A percentile compares a stretch with the other conserved stretches of the same genome.
Evolutionary conservation across 1,140 invertebrate genomes (phyloP).

Genomic region (Apocrypta bakeri): DNA sequence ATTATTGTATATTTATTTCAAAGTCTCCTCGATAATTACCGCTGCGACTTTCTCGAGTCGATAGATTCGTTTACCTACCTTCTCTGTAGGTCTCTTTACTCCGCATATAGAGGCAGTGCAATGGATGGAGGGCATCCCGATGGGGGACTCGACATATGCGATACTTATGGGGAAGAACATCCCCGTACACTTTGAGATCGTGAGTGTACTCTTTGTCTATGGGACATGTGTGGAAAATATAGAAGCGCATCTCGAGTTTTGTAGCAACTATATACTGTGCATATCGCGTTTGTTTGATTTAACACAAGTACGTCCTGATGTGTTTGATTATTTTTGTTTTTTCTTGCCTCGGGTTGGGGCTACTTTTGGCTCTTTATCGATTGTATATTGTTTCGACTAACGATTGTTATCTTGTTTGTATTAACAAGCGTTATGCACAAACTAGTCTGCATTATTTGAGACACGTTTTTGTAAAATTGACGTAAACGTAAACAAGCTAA

Average conservation of each 20-base stretch:
- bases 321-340: slow-evolving; percentile 58
- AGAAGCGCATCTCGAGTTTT: slow-evolving; percentile 65
- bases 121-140: slow-evolving; percentile 58
- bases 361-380: slow-evolving; percentile 2
- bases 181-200: slow-evolving; percentile 58
- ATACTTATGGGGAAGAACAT: slow-evolving; percentile 65
- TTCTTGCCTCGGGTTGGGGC: neutral
- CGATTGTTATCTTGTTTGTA: too few relatives aligned
- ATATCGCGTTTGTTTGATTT: slow-evolving; percentile 64
- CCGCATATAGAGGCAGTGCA: neutral
- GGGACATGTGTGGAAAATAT: slow-evolving; percentile 64
- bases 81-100: neutral
- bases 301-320: slow-evolving; percentile 19
- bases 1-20: too few relatives aligned
- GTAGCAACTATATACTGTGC: slow-evolving; percentile 52
- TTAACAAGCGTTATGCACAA: too few relatives aligned
- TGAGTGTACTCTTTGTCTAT: slow-evolving; percentile 7
- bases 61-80: neutral
- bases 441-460: too few relatives aligned
- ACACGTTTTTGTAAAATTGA: too few relatives aligned
- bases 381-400: neutral
- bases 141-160: slow-evolving; percentile 66
- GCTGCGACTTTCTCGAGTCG: too few relatives aligned
- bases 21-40: too few relatives aligned
- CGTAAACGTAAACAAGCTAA: too few relatives aligned